Evolutionary conservation across 2,888 invertebrate genomes (phyloP), one percentile per base, ranked within the genome.

Genomic region (Melanargia galathea): DNA sequence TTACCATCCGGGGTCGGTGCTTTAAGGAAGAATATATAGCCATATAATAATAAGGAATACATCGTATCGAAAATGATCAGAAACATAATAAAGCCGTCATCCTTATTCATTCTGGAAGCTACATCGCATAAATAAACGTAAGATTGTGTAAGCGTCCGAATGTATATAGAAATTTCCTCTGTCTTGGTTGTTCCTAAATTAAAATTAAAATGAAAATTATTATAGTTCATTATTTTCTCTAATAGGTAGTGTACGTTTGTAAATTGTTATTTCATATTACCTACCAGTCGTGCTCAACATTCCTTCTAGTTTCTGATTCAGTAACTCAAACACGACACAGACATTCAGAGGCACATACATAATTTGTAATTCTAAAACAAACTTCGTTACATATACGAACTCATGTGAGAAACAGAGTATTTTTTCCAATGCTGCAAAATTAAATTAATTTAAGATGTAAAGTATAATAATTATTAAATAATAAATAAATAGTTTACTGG

Each of bases 81-180:
- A 30, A 57, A 46, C 30, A 45, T 30, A 3, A 57, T 20, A 1
- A 57, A 20, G 1, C 57, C 57, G 11, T 57, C 57, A 7, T 45
- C 20, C 2, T 30, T 30, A 46, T 57, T 57, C 2, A 20, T 33
- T 45, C 8, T 57, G 20, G 20, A 20, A 45, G 30, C 45, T 16
- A 57, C 45, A 10, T 57, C 30, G 8, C 57, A 45, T 20, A 45
- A 13, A 33, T 16, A 30, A 1, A 57, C 57, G 46, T 57, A 57
- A 20, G 30, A 30, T 16, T 45, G 30, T 20, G 45, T 45, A 2
- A 45, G 33, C 10, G 26, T 20, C 11, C 46, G 57, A 33, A 45
- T 43, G 16, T 43, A 13, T 20, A 7, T 46, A 7, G 7, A 7
- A 20, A 45, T 33, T 30, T 52, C 52, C 33, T 46, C 30, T 57